These are phyloP conservation scores for Eriocheir sinensis DNA, from an alignment of 1,140 invertebrate genomes.

Conservation along the genomic window DNA sequence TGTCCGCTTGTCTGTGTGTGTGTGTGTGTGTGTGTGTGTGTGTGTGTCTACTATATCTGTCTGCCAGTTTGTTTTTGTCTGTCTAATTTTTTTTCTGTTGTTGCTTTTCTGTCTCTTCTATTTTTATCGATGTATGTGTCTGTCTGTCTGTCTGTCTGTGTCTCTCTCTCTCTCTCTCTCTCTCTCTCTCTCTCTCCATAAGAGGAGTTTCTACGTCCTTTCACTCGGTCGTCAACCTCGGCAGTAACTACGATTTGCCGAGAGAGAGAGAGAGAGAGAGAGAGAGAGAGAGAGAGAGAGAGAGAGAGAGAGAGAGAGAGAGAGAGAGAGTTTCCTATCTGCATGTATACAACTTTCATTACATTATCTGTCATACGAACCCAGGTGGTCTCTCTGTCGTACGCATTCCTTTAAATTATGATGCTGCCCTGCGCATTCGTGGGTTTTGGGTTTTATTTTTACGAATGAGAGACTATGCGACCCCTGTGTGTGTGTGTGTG, in stretches of 20 bases:
- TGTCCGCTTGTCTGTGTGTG: neutral
- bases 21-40: neutral
- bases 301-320: conserved; percentile 22
- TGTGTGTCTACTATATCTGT: too few relatives aligned
- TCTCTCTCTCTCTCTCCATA: neutral
- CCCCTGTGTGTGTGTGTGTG: neutral
- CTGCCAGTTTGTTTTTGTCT: neutral
- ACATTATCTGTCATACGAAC: too few relatives aligned
- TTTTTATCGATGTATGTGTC: neutral
- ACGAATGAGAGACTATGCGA: too few relatives aligned
- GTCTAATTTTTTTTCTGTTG: neutral
- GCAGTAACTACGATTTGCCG: neutral
- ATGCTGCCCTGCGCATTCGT: too few relatives aligned
- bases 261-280: neutral
- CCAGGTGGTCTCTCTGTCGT: too few relatives aligned
- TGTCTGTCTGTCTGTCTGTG: neutral
- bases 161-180: neutral
- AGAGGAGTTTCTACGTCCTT: neutral
- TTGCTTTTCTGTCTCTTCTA: neutral
- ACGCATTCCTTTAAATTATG: too few relatives aligned
- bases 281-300: conserved; percentile 22
- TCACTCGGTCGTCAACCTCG: conserved; percentile 19
- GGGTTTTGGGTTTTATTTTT: too few relatives aligned
- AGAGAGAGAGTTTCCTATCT: too few relatives aligned
- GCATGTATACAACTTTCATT: too few relatives aligned